These are phyloP conservation scores for Chelon auratus DNA, from an alignment of 2,797 vertebrate genomes.

Conservation along the genomic window DNA sequence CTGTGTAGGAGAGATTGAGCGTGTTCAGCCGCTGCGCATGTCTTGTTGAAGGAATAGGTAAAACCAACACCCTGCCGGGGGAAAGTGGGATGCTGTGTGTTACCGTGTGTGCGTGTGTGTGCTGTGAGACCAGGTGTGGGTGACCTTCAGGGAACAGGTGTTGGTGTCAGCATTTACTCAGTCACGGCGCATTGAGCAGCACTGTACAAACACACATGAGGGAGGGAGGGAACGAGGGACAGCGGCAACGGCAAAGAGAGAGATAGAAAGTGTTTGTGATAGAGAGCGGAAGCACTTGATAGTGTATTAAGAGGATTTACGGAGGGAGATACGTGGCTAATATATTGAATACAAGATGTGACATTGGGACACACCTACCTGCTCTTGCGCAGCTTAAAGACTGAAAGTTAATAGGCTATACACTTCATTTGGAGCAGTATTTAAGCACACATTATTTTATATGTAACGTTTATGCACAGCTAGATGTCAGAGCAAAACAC, in stretches of 20 bases:
- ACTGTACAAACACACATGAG: conserved; percentile 65
- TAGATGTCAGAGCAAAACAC: not conserved
- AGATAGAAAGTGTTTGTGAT: not conserved
- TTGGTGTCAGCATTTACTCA: conserved; percentile 77
- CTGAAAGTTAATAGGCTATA: no score
- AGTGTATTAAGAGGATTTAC: conserved; percentile 47
- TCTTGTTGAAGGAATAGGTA: conserved; percentile 23
- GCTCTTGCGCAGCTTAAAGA: not conserved
- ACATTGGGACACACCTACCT: not conserved
- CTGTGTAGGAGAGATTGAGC: conserved; percentile 51
- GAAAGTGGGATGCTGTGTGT: conserved; percentile 19
- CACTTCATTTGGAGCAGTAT: no score
- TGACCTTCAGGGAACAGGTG: conserved; percentile 81
- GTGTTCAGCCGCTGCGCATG: conserved; percentile 19
- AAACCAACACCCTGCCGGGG: conserved; percentile 10
- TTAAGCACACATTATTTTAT: no score
- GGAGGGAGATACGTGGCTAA: conserved; percentile 23
- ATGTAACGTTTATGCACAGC: not conserved
- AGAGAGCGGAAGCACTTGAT: conserved; percentile 21
- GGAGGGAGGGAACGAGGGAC: conserved; percentile 8
- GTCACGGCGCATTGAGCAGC: conserved; percentile 75
- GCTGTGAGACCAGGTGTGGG: conserved; percentile 37
- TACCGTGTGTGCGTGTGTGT: conserved; percentile 15
- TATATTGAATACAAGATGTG: conserved; percentile 8
- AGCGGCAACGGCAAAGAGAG: not conserved